phyloP scores from a whole-genome alignment of 2,888 invertebrate species.

The Dicyrtoma fusca region DNA sequence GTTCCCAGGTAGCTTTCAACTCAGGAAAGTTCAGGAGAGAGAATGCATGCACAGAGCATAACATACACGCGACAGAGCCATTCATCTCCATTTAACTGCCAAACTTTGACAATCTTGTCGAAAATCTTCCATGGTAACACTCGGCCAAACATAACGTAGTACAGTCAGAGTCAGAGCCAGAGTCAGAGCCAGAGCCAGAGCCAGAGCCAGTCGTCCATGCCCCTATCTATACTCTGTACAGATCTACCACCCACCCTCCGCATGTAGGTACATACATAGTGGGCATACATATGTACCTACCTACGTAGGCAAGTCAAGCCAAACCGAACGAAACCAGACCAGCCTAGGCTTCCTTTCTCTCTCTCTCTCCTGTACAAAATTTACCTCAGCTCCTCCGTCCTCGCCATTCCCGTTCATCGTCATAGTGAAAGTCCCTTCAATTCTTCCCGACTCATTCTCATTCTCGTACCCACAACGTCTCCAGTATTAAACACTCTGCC shows the following conservation, averaged over 20 bases:
- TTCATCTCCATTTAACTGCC: slow-evolving; percentile 58
- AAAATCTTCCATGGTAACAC: slow-evolving; percentile 57
- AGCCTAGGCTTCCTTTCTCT: neutral
- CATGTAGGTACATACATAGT: neutral
- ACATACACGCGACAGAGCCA: slow-evolving; percentile 56
- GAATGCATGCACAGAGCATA: slow-evolving; percentile 26
- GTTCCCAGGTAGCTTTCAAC: slow-evolving; percentile 31
- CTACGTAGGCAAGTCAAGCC: neutral
- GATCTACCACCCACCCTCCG: neutral
- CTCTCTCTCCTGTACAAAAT: neutral
- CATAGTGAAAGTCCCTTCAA: slow-evolving; percentile 32
- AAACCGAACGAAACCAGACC: too few relatives aligned
- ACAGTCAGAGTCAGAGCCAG: too few relatives aligned
- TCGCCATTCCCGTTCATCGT: neutral
- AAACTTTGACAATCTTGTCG: slow-evolving; percentile 55
- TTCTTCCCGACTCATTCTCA: neutral
- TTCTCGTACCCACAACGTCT: slow-evolving; percentile 7
- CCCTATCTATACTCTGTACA: neutral
- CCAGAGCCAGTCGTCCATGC: neutral
- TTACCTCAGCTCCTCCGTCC: neutral
- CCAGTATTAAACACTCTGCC: neutral
- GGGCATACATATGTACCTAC: neutral
- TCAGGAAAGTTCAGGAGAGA: slow-evolving; percentile 20
- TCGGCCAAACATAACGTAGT: slow-evolving; percentile 49
- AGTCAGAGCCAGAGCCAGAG: too few relatives aligned